phyloP scores from a whole-genome alignment of 2,113 vertebrate species.

The Phaethon lepturus region DNA sequence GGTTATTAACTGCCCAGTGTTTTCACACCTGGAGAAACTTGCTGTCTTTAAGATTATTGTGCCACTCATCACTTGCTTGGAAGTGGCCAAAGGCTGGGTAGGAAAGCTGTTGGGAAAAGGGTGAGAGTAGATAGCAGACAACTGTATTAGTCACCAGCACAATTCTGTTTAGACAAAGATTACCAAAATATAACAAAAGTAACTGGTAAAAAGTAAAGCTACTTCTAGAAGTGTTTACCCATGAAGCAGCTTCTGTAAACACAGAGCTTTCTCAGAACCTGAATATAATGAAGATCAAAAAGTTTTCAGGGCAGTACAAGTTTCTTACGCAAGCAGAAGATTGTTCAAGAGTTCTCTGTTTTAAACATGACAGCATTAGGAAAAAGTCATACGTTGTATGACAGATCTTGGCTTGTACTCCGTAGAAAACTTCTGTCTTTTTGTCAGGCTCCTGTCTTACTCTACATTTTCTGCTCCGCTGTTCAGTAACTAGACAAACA shows the following conservation, averaged over 20 bases:
- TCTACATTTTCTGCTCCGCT: background rate
- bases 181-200: background rate
- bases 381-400: background rate
- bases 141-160: background rate
- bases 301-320: background rate
- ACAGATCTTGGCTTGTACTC: background rate
- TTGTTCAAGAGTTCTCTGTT: background rate
- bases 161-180: constrained; percentile 16
- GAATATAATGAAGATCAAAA: background rate
- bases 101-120: background rate
- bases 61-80: background rate
- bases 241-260: background rate
- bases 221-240: background rate
- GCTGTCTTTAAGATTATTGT: background rate
- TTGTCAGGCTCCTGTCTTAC: background rate
- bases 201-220: background rate
- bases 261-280: background rate
- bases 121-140: accelerated
- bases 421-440: background rate
- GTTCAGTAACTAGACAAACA: background rate
- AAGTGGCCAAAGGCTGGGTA: background rate
- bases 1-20: background rate
- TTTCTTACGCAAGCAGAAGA: background rate
- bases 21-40: background rate
- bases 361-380: background rate